Evolutionary conservation across 2,888 invertebrate genomes (phyloP).

Genomic region (Oscheius onirici): DNA sequence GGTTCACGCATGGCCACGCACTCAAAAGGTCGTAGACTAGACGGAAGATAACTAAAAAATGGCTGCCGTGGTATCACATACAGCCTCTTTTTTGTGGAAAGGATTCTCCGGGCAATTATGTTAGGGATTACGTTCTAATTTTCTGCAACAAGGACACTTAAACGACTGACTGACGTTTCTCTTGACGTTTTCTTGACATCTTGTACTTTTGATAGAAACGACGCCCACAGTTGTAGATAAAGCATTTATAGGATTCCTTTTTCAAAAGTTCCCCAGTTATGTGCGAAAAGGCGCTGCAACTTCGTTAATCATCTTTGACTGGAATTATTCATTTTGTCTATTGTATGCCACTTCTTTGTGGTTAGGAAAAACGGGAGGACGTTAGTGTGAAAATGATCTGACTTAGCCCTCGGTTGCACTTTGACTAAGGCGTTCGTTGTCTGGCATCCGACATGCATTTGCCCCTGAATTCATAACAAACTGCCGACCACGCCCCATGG

Average conservation of each 20-base stretch:
- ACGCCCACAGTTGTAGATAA: too few species aligned
- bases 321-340: too few species aligned
- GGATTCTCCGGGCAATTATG: neutral
- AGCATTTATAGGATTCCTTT: too few species aligned
- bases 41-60: slow-evolving; percentile 10
- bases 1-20: slow-evolving; percentile 24
- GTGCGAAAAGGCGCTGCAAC: too few species aligned
- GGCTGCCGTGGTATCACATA: neutral
- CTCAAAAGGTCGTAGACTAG: slow-evolving; percentile 25
- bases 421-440: slow-evolving; percentile 33
- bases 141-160: neutral
- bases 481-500: slow-evolving; percentile 32
- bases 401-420: slow-evolving; percentile 22
- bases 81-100: too few species aligned
- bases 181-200: too few species aligned
- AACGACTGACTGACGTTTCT: too few species aligned
- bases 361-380: too few species aligned
- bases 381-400: slow-evolving; percentile 23
- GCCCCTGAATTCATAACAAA: slow-evolving; percentile 35
- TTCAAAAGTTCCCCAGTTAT: too few species aligned
- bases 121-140: slow-evolving; percentile 29
- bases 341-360: too few species aligned
- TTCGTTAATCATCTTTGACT: too few species aligned
- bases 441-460: slow-evolving; percentile 33
- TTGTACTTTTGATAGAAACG: too few species aligned